A percentile compares a stretch with the other conserved stretches of the same genome.
These are phyloP conservation scores for Pollenia labialis DNA, from an alignment of 2,888 invertebrate species.

Conservation along the genomic window DNA sequence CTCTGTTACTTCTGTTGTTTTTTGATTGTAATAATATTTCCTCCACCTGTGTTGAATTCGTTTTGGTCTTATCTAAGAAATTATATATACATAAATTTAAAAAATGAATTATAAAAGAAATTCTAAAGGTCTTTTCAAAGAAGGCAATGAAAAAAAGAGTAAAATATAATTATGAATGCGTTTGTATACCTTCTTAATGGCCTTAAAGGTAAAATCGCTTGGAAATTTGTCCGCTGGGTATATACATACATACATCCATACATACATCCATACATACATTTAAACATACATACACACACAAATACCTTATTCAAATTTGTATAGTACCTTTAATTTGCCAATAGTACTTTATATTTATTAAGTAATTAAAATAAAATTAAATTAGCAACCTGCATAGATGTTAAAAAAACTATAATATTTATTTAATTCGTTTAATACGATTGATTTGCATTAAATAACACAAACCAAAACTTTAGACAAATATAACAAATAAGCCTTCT, in stretches of 20 bases:
- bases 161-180: no score
- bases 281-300: neutral
- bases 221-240: neutral
- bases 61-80: no score
- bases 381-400: neutral
- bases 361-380: neutral
- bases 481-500: neutral
- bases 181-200: no score
- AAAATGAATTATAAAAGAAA: no score
- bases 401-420: slow-evolving; percentile 1
- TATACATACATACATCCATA: neutral
- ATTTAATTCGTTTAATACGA: slow-evolving; percentile 15
- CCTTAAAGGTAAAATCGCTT: no score
- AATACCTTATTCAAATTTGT: neutral
- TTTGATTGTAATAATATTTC: no score
- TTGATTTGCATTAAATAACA: neutral
- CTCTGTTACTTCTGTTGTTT: no score
- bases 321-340: slow-evolving; percentile 60
- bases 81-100: no score
- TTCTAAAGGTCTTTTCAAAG: no score
- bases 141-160: no score
- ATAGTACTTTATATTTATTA: slow-evolving; percentile 41
- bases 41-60: no score
- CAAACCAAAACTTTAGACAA: slow-evolving; percentile 7
- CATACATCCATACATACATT: neutral